These are phyloP conservation scores for Halisarca cf. caerulea DNA, from an alignment of 37 sponge, comb jelly and placozoan genomes.

Conservation along the genomic window DNA sequence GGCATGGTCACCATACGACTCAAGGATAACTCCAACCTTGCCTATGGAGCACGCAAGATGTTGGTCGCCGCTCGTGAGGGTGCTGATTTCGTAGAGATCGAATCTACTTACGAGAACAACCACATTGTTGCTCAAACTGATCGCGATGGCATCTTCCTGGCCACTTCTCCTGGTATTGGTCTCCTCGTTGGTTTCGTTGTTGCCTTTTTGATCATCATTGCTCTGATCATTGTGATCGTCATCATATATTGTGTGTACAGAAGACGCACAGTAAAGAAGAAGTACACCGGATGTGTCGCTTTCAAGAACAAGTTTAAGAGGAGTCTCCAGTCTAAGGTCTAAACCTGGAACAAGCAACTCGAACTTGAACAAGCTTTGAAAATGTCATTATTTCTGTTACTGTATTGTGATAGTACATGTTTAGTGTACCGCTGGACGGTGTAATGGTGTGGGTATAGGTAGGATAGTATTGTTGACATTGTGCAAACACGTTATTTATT, in stretches of 20 bases:
- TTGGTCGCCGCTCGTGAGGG: conserved; percentile 33
- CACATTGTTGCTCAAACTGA: conserved; percentile 37
- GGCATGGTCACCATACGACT: background rate
- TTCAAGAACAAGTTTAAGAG: conserved; percentile 52
- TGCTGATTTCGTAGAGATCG: conserved; percentile 32
- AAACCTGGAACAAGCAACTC: background rate
- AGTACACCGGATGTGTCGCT: conserved; percentile 19
- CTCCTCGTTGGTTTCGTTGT: conserved; percentile 42
- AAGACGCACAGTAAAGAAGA: conserved; percentile 49
- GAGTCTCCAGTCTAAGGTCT: conserved; percentile 80
- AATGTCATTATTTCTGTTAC: no score
- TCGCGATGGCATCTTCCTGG: conserved; percentile 79
- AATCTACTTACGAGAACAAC: conserved; percentile 34
- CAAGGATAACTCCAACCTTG: background rate
- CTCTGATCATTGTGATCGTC: background rate
- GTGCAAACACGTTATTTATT: background rate
- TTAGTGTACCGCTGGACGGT: conserved; percentile 23
- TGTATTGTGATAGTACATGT: background rate
- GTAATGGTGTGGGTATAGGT: background rate
- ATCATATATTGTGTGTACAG: conserved; percentile 54
- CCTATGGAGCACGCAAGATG: conserved; percentile 19
- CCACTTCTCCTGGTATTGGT: conserved; percentile 7
- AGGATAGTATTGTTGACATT: background rate
- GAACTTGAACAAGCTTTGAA: no score
- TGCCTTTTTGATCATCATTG: conserved; percentile 56